Conservation (phyloP, 2,113 vertebrate species). For the Psittacula cyanocephala region DNA sequence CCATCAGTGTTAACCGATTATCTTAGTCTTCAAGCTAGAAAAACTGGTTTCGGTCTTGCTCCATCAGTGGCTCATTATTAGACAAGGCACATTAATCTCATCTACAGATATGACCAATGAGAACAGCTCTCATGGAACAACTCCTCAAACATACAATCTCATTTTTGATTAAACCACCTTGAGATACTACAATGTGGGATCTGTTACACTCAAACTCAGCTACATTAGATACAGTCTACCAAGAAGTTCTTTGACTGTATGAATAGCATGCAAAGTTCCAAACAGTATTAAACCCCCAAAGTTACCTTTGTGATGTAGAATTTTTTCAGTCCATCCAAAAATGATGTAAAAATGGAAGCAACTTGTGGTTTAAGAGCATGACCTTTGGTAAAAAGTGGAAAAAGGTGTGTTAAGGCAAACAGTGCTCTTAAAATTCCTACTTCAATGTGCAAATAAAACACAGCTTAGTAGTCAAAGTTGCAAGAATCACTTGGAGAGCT, state of each 20-base stretch:
- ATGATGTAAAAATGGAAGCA: conserved; percentile 97
- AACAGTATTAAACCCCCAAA: neutral
- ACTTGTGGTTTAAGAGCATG: conserved; percentile 99
- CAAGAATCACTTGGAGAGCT: neutral
- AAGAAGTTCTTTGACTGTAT: neutral
- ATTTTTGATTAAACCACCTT: neutral
- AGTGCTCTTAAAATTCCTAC: conserved; percentile 1
- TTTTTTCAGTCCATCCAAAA: conserved; percentile 97
- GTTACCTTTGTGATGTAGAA: conserved; percentile 99
- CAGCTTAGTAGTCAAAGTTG: neutral
- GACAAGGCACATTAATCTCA: neutral
- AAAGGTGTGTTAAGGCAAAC: conserved; percentile 41
- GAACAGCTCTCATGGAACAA: neutral
- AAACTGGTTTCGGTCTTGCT: neutral
- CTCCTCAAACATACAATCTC: neutral
- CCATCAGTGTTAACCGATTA: neutral
- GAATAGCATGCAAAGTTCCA: neutral
- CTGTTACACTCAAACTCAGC: neutral
- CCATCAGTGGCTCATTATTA: neutral
- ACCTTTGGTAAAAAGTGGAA: conserved; percentile 74
- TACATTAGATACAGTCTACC: neutral
- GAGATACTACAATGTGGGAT: neutral
- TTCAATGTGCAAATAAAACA: neutral
- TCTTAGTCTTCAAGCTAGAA: neutral
- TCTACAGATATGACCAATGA: neutral